Evolutionary conservation across 2,888 invertebrate genomes (phyloP).

Genomic region (Saturnia japonica): DNA sequence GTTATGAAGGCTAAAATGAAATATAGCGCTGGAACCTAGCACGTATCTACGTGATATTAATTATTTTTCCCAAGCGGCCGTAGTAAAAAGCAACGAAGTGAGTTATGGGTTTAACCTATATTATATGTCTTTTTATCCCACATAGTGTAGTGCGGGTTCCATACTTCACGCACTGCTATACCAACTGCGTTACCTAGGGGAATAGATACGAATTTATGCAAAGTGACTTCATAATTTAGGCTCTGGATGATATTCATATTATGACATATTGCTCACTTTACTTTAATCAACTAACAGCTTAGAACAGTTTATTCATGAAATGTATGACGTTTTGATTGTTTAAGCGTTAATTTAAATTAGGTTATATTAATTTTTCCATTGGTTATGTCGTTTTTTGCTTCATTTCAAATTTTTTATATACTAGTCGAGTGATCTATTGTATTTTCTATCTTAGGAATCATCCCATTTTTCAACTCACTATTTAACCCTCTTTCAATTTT

Average conservation of each 20-base stretch:
- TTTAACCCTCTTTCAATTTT: too few relatives aligned
- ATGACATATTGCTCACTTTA: background rate
- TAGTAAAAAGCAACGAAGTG: background rate
- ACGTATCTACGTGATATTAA: background rate
- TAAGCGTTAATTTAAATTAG: background rate
- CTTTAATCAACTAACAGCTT: background rate
- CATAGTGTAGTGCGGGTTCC: background rate
- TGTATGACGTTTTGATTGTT: background rate
- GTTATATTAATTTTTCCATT: background rate
- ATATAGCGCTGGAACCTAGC: background rate
- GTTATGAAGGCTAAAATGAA: background rate
- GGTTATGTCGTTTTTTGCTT: background rate
- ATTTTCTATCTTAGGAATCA: too few relatives aligned
- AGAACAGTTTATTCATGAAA: background rate
- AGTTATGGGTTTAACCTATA: background rate
- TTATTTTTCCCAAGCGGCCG: background rate
- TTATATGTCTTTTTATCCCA: background rate
- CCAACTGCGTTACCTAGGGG: background rate
- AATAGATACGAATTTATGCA: background rate
- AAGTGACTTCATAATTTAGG: background rate
- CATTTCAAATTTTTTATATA: background rate
- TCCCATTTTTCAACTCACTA: too few relatives aligned
- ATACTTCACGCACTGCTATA: background rate
- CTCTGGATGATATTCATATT: background rate
- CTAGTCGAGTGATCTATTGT: too few relatives aligned